These are phyloP conservation scores for Drosophila grimshawi DNA, from an alignment of 1,140 invertebrate species.

Conservation along the genomic window DNA sequence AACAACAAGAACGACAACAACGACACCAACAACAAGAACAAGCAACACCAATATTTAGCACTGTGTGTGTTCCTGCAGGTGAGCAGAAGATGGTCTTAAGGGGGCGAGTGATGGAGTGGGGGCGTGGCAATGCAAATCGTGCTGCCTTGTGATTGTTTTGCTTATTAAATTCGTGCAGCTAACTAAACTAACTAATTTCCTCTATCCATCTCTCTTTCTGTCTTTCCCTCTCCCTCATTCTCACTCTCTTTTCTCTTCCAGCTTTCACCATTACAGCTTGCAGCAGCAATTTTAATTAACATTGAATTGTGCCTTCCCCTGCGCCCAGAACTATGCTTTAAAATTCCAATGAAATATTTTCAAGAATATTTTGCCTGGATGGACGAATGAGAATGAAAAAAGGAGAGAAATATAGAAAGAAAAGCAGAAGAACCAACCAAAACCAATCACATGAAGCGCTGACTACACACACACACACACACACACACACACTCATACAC, in stretches of 20 bases:
- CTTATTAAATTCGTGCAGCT: constrained; percentile 79
- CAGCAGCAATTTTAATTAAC: constrained; percentile 81
- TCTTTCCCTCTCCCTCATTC: neutral
- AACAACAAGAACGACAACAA: constrained; percentile 38
- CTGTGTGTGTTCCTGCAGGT: constrained; percentile 82
- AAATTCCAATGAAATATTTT: constrained; percentile 79
- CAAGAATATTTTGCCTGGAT: constrained; percentile 79
- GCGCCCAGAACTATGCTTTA: constrained; percentile 72
- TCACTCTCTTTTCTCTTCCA: constrained; percentile 31
- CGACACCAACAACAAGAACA: constrained; percentile 39
- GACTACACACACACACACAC: constrained; percentile 37
- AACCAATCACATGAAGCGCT: constrained; percentile 46
- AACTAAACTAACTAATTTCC: constrained; percentile 61
- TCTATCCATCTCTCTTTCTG: constrained; percentile 10
- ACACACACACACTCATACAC: constrained; percentile 25
- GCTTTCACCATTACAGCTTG: constrained; percentile 78
- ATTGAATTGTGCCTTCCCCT: constrained; percentile 81
- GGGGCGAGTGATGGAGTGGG: neutral
- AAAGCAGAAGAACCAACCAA: constrained; percentile 49
- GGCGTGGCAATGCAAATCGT: constrained; percentile 76
- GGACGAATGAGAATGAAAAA: constrained; percentile 24
- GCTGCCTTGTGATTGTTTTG: constrained; percentile 74
- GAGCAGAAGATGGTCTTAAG: constrained; percentile 29
- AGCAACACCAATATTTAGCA: constrained; percentile 63
- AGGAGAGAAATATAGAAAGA: constrained; percentile 4